A percentile compares a stretch with the other conserved stretches of the same genome.
Conservation (phyloP, 2,888 invertebrate species). For the Phoronis australis region DNA sequence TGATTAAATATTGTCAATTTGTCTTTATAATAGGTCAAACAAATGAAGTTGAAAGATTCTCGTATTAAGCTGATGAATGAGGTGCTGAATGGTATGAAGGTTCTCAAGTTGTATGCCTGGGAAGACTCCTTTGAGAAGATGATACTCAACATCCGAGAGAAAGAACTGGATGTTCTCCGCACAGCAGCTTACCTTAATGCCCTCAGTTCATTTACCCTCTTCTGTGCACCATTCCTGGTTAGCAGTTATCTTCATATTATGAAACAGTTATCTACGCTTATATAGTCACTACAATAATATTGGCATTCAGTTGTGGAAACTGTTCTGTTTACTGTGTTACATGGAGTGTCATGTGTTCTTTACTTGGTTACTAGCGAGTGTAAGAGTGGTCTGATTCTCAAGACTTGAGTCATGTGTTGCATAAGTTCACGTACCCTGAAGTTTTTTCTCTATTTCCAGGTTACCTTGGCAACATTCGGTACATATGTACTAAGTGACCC, state of each 20-base stretch:
- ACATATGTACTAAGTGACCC: constrained; percentile 64
- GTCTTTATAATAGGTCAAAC: constrained; percentile 29
- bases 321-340: no score
- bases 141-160: constrained; percentile 67
- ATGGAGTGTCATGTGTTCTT: no score
- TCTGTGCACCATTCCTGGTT: constrained; percentile 90
- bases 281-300: no score
- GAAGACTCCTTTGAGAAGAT: constrained; percentile 55
- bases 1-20: neutral
- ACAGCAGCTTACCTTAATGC: constrained; percentile 70
- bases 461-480: constrained; percentile 77
- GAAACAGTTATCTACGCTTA: no score
- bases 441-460: constrained; percentile 48
- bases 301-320: no score
- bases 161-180: constrained; percentile 84
- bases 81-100: constrained; percentile 53
- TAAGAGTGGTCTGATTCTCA: no score
- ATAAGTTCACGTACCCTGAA: neutral
- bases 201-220: constrained; percentile 87
- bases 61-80: constrained; percentile 54
- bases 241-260: no score
- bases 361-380: no score
- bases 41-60: constrained; percentile 51
- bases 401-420: no score
- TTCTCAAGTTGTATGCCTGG: constrained; percentile 58